Evolutionary conservation across 1,140 invertebrate species (phyloP), one percentile per base, ranked within the genome.

Genomic region (Asobara japonica): DNA sequence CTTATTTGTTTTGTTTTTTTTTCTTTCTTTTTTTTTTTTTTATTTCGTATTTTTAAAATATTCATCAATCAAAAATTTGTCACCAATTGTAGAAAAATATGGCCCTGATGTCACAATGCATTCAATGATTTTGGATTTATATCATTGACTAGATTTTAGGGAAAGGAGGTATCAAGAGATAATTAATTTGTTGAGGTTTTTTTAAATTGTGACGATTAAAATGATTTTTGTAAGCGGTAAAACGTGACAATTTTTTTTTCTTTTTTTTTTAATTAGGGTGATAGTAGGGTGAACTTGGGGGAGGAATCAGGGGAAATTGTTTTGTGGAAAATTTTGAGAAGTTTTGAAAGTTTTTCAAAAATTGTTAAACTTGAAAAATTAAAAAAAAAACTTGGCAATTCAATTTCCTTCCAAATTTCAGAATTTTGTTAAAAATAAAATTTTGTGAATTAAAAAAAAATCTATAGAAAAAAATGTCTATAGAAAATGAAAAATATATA

Each of bases 71-170:
- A 16, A 45, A 45, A 45, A 45, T 45, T 45, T 16, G 18, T 56
- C 25, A 56, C 51, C 51, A 56, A 56, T 56, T 56, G 51, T 56
- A 56, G 51, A 56, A 56, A 56, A 56, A 56, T 56, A 56, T 56
- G 0, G 22, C 11, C 22, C 51, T 27, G 20, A 56, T 22, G 51
- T 56, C 51, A 25, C 51, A 56, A 56, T 56, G 25, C 51, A 56
- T 56, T 56, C 13, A 56, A 56, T 56, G 22, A 22, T 56, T 27
- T 56, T 27, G 51, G 22, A 56, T 56, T 56, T 56, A 13, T 74
- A 72, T 74, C 67, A 69, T 77, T 80, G 80, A 82, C 79, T 82
- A 82, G 80, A 82, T 36, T 73, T 74, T 30, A 68, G 27, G 72
- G 77, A 77, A 69, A 71, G 69, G 61, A 77, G 62, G 27, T 77